Evolutionary conservation across 2,888 invertebrate species (phyloP), one percentile per base, ranked within the genome.

Genomic region (Hirtodrosophila cameraria): DNA sequence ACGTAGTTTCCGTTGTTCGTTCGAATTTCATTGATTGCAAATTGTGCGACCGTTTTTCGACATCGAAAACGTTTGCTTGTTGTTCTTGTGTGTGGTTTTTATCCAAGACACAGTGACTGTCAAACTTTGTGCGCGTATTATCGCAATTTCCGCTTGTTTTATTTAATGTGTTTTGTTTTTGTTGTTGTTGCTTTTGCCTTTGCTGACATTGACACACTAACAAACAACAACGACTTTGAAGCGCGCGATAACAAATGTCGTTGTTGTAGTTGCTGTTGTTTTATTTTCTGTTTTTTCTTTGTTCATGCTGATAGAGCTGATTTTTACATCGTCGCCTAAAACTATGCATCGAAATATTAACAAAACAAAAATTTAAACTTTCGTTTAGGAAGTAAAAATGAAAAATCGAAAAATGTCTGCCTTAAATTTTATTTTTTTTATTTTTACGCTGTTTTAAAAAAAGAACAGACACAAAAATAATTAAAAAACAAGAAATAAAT

Each of bases 161-260:
- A 18, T 68, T 46, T 15, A 23, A 20, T 42, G 18, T 28, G 27
- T 35, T 45, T 2, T 42, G 36, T 59, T 4, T 11, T 7, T 27
- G 20, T 27, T 36, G n/a, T 28, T 16, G 6, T 20, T 67, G 27
- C 74, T 75, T 45, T 54, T 45, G 58, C 60, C 35, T 36, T 49
- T 25, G 27, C 43, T 75, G 83, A 45, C 79, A 86, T 66, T 83
- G 86, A 80, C 86, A 86, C 59, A 86, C 66, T 79, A 35, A 28
- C 35, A 55, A 75, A 59, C 57, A 60, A 41, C 25, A 48, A 63
- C 52, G 39, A 48, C 33, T 55, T 46, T 7, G 5, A 16, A 62
- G 31, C 46, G 36, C 46, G 68, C 68, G 86, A 86, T 80, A 80
- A 79, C 70, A 49, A 74, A 16, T 53, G 45, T 25, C 11, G 42